Base-by-base conservation (phyloP, 2,888 invertebrate genomes). In the Leptinotarsa rubiginosa region DNA sequence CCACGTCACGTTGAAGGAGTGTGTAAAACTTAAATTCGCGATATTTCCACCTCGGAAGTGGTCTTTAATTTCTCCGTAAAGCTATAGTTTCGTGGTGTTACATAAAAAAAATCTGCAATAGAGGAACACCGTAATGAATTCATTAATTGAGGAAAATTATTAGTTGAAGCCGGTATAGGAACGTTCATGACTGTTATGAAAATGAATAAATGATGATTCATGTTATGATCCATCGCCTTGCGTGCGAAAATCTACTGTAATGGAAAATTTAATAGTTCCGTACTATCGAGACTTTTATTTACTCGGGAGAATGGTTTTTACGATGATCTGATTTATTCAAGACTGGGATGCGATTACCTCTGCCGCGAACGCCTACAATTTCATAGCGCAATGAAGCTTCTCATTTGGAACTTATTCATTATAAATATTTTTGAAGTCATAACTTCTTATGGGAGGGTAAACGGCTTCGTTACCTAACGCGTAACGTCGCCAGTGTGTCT, bases 131-230 rank as follows among this genome's bases (percentile, higher is more conserved):
- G n/a, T 62, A 31, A 62, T 62, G 16, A 62, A 62, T 2, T 41
- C 3, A 62, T 12, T 59, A 41, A 62, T 62, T 62, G 62, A 62
- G 13, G 25, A 25, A 62, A 62, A 62, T 62, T 41, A 62, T 62
- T 7, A n/a, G 41, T 62, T 31, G 62, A 16, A 41, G 41, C 3
- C n/a, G 18, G 41, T 31, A 62, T n/a, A 12, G n/a, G 31, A 62
- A 18, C 62, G 41, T n/a, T 41, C 41, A n/a, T 62, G 62, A n/a
- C 31, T 62, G 41, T 62, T 31, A 62, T 62, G 31, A 18, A 62
- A n/a, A 18, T 62, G 15, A 62, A 62, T 62, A 62, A 62, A n/a
- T 62, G 62, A 62, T 25, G 62, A 62, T 25, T 62, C n/a, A n/a
- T 25, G n/a, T 41, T 31, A n/a, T 15, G 62, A 31, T 62, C 31